These are phyloP conservation scores for Nephotettix cincticeps DNA, from an alignment of 1,140 invertebrate genomes.

Conservation along the genomic window DNA sequence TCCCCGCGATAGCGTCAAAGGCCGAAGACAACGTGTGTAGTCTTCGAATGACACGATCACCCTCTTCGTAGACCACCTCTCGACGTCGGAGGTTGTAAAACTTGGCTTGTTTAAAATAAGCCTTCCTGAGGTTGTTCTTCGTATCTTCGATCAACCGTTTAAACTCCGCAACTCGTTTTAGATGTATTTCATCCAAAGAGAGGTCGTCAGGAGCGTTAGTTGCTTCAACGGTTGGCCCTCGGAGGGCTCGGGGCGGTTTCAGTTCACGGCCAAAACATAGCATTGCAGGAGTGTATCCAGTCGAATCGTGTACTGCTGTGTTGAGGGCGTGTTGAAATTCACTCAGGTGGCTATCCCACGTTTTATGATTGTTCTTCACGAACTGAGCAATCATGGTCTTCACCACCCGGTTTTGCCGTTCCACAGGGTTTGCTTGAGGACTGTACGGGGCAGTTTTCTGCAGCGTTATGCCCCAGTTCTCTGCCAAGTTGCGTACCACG, in stretches of 20 bases:
- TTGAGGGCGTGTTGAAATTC: too few relatives aligned
- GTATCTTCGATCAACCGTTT: background rate
- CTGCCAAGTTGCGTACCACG: too few relatives aligned
- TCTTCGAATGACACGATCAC: too few relatives aligned
- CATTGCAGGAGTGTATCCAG: background rate
- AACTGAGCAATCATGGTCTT: too few relatives aligned
- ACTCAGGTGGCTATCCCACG: too few relatives aligned
- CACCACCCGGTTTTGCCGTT: too few relatives aligned
- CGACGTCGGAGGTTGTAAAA: background rate
- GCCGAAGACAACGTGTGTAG: too few relatives aligned
- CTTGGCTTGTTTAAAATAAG: background rate
- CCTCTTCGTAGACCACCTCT: background rate
- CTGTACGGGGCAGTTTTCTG: too few relatives aligned
- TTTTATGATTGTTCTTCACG: too few relatives aligned
- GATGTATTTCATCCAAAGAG: background rate
- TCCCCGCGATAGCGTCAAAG: too few relatives aligned
- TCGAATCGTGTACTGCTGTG: background rate
- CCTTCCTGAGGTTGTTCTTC: background rate
- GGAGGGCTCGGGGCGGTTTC: background rate
- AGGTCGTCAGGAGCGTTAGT: background rate
- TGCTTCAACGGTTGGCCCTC: background rate
- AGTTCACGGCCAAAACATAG: background rate
- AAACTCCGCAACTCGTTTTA: background rate
- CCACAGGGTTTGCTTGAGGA: too few relatives aligned
- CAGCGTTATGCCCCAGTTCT: too few relatives aligned